Percentiles rank a stretch among this genome's conserved stretches.
phyloP scores from a whole-genome alignment of 2,113 vertebrate genomes.

The Rhodinocichla rosea region DNA sequence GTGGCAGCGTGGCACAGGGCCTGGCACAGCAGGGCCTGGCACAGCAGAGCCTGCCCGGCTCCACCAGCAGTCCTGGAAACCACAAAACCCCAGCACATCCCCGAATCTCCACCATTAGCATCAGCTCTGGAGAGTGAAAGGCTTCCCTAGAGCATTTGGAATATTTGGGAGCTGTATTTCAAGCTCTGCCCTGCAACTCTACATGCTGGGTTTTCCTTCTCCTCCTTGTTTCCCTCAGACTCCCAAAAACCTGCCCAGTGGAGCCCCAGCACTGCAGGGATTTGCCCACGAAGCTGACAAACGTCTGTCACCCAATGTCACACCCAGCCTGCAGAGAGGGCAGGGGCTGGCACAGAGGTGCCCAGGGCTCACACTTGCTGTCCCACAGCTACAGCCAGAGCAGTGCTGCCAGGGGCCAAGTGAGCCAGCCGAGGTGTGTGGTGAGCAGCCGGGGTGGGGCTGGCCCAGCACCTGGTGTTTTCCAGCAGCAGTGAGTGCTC shows the following conservation, averaged over 20 bases:
- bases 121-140: not conserved
- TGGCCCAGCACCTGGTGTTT: not conserved
- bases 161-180: not conserved
- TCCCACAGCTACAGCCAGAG: not conserved
- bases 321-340: not conserved
- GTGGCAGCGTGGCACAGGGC: not conserved
- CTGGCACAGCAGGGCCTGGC: not conserved
- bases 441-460: not conserved
- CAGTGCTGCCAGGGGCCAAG: not conserved
- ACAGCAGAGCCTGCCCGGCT: not conserved
- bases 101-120: rapidly evolving
- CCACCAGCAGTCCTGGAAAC: not conserved
- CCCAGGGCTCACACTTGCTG: not conserved
- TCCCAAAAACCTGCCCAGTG: rapidly evolving
- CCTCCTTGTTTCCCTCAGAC: not conserved
- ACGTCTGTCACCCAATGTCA: not conserved
- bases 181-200: not conserved
- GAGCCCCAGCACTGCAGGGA: not conserved
- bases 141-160: not conserved
- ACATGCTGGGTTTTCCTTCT: not conserved
- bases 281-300: rapidly evolving
- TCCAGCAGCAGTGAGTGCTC: rapidly evolving
- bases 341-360: not conserved
- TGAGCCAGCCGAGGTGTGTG: rapidly evolving
- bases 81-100: not conserved